Conservation (phyloP, 2,113 vertebrate species). For the Sakesphorus luctuosus region DNA sequence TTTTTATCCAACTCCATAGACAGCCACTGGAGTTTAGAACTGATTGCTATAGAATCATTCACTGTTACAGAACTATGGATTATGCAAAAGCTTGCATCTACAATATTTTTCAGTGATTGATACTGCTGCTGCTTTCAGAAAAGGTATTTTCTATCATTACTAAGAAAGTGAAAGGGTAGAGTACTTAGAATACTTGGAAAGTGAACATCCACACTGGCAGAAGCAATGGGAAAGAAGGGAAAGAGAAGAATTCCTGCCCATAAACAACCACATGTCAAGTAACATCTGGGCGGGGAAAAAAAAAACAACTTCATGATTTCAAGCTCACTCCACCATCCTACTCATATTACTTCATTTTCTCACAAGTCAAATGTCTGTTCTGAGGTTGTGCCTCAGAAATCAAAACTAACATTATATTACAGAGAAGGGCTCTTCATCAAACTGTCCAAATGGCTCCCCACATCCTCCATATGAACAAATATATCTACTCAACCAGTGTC, state of each 20-base stretch:
- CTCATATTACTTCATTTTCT: background rate
- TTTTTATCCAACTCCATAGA: background rate
- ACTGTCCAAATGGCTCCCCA: background rate
- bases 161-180: background rate
- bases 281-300: background rate
- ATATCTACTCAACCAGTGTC: background rate
- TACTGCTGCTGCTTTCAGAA: background rate
- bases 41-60: background rate
- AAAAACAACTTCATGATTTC: background rate
- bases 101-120: background rate
- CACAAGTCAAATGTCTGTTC: background rate
- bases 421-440: background rate
- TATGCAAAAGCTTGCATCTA: background rate
- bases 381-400: background rate
- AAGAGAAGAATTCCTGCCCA: background rate
- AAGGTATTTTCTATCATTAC: background rate
- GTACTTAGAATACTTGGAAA: background rate
- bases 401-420: background rate
- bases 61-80: background rate
- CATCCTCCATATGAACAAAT: background rate
- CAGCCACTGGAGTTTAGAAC: background rate
- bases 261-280: background rate
- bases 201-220: background rate
- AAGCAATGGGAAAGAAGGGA: background rate
- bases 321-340: background rate